Evolutionary conservation across 2,888 invertebrate species (phyloP), one percentile per base, ranked within the genome.

Genomic region (Hypercompe scribonia): DNA sequence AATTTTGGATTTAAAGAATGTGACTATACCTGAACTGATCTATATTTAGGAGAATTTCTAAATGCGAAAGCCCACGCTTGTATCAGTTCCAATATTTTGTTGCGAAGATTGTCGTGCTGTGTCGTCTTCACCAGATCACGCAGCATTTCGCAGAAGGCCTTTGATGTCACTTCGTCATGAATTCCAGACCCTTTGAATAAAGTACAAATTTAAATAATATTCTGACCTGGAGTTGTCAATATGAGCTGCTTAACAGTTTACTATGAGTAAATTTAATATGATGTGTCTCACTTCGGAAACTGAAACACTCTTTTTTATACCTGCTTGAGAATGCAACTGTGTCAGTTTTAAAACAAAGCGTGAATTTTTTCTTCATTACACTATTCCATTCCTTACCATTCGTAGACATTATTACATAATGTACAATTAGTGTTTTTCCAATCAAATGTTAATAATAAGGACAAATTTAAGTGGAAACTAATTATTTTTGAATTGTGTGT

Each of bases 51-150:
- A 81, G 97, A 97, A 85, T 98, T 98, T 71, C 99, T 97, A 91
- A 99, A 99, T n/a, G 99, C 99, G 94, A 98, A 98, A 0, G 99
- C 98, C 99, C 99, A 99, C 7, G 98, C 98, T 96, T 99, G 99
- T 81, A 99, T 98, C 76, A 99, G 95, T 92, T 99, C 99, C 69
- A 99, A 95, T 83, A 99, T 97, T 94, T 99, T 99, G 76, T 95
- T 96, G 77, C 97, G 97, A 1, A 98, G 97, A 89, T 97, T 97
- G 77, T 98, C 98, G 88, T 99, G 98, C 24, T 97, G 96, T 0
- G 98, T 97, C 28, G 97, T 97, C 92, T 98, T 98, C 18, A 98
- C 97, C 67, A 99, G 95, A 72, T 99, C 98, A 88, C 98, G 97
- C 79, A 99, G 96, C 94, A 98, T 98, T 92, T 99, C 99, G 97